These are phyloP conservation scores for Platysteira castanea DNA, from an alignment of 2,113 vertebrate genomes.

Conservation along the genomic window DNA sequence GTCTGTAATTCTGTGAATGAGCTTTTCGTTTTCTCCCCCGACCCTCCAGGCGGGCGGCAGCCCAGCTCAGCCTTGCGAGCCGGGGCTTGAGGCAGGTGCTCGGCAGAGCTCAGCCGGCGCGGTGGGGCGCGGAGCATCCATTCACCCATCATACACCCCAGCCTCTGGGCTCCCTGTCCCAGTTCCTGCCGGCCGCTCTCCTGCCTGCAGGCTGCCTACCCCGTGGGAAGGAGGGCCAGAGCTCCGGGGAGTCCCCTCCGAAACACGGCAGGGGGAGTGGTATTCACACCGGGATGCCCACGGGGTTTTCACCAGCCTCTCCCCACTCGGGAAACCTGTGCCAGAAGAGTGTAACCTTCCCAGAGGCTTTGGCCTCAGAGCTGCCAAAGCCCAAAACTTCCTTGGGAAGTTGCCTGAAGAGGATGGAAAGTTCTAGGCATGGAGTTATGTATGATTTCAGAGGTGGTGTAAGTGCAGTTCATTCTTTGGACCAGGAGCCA, in stretches of 20 bases:
- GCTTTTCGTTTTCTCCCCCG: background rate
- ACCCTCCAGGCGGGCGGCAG: background rate
- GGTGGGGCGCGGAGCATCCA: too few species aligned
- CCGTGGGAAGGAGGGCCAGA: background rate
- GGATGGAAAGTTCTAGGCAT: background rate
- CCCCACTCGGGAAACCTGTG: fast-evolving
- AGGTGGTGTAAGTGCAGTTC: fast-evolving
- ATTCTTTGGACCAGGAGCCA: background rate
- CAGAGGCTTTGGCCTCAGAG: background rate
- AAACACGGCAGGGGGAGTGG: fast-evolving
- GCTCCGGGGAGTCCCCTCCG: too few species aligned
- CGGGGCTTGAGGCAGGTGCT: background rate
- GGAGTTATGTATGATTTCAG: fast-evolving
- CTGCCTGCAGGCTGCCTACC: background rate
- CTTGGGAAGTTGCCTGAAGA: background rate
- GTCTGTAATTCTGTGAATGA: background rate
- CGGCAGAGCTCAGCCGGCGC: background rate
- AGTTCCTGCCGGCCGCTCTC: too few species aligned
- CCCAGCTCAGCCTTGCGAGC: background rate
- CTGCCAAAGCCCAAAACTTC: background rate
- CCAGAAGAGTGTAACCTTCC: fast-evolving
- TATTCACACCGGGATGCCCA: background rate
- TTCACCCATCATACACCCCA: background rate
- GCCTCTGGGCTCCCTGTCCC: background rate
- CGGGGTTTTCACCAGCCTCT: background rate